Conservation (phyloP, 2,797 vertebrate species). For the Ctenochaetus hawaiiensis region DNA sequence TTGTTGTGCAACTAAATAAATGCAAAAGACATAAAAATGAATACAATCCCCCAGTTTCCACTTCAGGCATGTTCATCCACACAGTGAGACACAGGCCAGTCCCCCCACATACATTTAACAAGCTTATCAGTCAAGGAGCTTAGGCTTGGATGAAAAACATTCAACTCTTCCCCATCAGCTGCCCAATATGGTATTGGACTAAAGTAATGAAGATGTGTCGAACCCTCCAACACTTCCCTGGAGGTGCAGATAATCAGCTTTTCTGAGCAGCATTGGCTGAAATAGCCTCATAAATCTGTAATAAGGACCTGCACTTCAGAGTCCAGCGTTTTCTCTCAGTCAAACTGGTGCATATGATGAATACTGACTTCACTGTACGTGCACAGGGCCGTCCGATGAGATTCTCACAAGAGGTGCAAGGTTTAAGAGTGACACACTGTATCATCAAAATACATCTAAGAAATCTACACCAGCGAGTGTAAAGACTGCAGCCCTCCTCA, state of each 20-base stretch:
- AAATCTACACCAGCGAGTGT: conserved; percentile 4
- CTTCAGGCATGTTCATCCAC: conserved; percentile 37
- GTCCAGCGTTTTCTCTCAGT: conserved; percentile 30
- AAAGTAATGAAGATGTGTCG: conserved; percentile 62
- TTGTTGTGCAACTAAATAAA: conserved; percentile 21
- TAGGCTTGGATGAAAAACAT: conserved; percentile 50
- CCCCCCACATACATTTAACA: conserved; percentile 56
- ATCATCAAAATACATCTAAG: neutral
- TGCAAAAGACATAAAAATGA: conserved; percentile 28
- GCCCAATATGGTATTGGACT: conserved; percentile 35
- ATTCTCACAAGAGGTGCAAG: conserved; percentile 13
- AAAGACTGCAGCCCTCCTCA: conserved; percentile 12
- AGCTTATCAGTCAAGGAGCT: conserved; percentile 66
- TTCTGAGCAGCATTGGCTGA: conserved; percentile 64
- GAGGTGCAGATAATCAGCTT: conserved; percentile 73
- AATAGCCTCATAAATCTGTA: conserved; percentile 75
- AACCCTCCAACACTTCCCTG: conserved; percentile 47
- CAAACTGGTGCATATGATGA: conserved; percentile 50
- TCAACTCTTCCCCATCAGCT: conserved; percentile 52
- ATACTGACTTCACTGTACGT: conserved; percentile 43
- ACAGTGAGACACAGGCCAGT: conserved; percentile 23
- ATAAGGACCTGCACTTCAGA: conserved; percentile 61
- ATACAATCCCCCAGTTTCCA: conserved; percentile 30
- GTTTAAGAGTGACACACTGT: neutral
- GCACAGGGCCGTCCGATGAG: conserved; percentile 15